Conservation (phyloP, 2,797 vertebrate species). For the Darevskia nairensis region DNA sequence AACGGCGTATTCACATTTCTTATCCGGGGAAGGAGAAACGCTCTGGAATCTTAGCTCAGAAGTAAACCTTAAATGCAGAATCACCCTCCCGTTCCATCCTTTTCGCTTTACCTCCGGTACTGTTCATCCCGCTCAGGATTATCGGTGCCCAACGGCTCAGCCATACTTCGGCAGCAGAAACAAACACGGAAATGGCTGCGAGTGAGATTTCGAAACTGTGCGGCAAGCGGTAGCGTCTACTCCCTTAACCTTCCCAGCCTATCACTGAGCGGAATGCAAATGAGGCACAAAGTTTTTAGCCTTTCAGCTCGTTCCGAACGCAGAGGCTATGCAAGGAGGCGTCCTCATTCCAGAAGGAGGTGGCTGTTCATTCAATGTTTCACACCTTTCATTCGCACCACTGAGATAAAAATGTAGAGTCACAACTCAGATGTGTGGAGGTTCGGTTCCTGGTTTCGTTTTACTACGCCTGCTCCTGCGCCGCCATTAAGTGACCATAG, state of each 20-base stretch:
- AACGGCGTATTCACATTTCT: no score
- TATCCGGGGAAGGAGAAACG: no score
- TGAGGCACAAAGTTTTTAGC: accelerated
- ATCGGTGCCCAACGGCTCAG: accelerated
- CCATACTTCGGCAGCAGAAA: neutral
- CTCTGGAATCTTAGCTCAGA: no score
- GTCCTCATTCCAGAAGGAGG: neutral
- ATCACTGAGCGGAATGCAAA: neutral
- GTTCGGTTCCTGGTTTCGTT: neutral
- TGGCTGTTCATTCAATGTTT: neutral
- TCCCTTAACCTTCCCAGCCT: neutral
- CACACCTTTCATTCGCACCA: neutral
- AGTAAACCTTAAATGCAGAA: neutral
- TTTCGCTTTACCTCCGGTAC: conserved; percentile 12
- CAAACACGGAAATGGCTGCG: no score
- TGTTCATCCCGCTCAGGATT: neutral
- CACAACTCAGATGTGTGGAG: neutral
- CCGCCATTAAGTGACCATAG: neutral
- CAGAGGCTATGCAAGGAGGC: accelerated
- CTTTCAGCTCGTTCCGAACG: neutral
- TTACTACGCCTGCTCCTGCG: neutral
- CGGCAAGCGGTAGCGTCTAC: neutral
- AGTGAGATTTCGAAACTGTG: neutral
- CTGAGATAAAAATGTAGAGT: neutral
- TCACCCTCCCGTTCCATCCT: no score